A percentile compares a stretch with the other conserved stretches of the same genome.
phyloP scores from a whole-genome alignment of 1,140 invertebrate genomes.

The Bombyx mori region DNA sequence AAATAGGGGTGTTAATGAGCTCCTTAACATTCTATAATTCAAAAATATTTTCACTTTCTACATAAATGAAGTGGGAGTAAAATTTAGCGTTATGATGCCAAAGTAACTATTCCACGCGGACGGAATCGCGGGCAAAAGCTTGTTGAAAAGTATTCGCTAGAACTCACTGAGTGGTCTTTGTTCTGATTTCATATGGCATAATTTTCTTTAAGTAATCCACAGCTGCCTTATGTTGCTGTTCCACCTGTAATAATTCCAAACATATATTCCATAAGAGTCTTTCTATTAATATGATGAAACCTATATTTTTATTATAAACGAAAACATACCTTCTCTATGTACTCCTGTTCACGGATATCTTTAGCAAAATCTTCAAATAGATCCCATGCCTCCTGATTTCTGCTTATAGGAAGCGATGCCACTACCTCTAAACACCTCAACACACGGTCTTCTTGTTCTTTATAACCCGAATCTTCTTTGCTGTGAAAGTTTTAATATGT shows the following conservation, averaged over 20 bases:
- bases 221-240: constrained; percentile 47
- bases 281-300: background rate
- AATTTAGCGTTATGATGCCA: no score
- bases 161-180: constrained; percentile 49
- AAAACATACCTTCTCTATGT: constrained; percentile 40
- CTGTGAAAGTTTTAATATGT: constrained; percentile 15
- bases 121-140: no score
- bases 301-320: background rate
- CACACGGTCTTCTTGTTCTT: constrained; percentile 35
- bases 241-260: constrained; percentile 30
- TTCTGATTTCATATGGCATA: constrained; percentile 49
- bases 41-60: no score
- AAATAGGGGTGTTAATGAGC: no score
- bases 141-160: background rate
- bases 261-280: background rate
- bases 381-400: constrained; percentile 36
- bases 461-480: constrained; percentile 34
- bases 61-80: no score
- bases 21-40: no score
- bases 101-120: no score
- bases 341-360: constrained; percentile 28
- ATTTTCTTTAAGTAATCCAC: constrained; percentile 53
- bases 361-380: constrained; percentile 29
- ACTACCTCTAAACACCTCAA: constrained; percentile 48
- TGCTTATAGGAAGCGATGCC: constrained; percentile 39